Evolutionary conservation across 2,113 vertebrate genomes (phyloP).

Genomic region (Deroptyus accipitrinus): DNA sequence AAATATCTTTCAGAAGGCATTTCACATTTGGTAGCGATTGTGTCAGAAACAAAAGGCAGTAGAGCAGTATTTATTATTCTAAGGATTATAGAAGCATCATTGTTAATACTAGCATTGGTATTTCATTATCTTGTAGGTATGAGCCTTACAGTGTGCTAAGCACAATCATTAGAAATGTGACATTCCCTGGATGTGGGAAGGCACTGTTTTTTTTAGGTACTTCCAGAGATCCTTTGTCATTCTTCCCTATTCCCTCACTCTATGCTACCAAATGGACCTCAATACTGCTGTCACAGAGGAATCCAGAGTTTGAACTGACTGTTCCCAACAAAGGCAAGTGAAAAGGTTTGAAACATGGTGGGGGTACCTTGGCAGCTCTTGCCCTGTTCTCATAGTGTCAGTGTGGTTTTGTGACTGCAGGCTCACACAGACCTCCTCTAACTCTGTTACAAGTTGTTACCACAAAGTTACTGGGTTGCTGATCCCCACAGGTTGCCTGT

Average conservation of each 20-base stretch:
- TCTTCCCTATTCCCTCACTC: neutral
- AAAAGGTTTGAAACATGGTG: neutral
- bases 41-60: neutral
- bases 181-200: neutral
- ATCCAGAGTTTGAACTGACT: neutral
- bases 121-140: neutral
- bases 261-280: neutral
- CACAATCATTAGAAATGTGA: rapidly evolving
- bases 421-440: neutral
- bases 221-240: neutral
- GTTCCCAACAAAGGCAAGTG: rapidly evolving
- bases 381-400: rapidly evolving
- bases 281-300: neutral
- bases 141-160: neutral
- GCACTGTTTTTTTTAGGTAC: neutral
- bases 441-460: neutral
- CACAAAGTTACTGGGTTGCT: neutral
- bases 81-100: neutral
- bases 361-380: rapidly evolving
- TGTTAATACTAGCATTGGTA: neutral
- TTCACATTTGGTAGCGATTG: neutral
- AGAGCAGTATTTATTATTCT: neutral
- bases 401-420: neutral
- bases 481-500: neutral
- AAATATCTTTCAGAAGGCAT: neutral